Evolutionary conservation across 2,113 vertebrate genomes (phyloP).

Genomic region (Micronycteris hirsuta): DNA sequence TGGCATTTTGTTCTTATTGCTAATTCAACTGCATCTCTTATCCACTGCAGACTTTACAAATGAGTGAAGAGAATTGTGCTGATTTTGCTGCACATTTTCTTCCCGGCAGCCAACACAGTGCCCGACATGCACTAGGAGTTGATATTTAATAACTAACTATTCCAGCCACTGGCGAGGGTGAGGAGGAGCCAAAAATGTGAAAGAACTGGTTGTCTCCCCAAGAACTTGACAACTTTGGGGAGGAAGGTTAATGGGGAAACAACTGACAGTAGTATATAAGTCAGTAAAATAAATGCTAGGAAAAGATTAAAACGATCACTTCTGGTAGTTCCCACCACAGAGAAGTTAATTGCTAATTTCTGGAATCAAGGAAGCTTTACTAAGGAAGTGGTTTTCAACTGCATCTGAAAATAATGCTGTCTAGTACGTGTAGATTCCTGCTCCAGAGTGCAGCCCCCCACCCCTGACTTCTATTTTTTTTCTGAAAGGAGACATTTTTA

Average conservation of each 20-base stretch:
- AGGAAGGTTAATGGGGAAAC: not conserved
- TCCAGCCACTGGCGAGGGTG: not conserved
- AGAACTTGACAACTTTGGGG: not conserved
- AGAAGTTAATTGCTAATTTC: slow-evolving; percentile 35
- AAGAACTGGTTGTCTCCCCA: not conserved
- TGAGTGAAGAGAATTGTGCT: not conserved
- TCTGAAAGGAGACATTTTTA: slow-evolving; percentile 35
- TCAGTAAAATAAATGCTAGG: slow-evolving; percentile 21
- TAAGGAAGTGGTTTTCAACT: not conserved
- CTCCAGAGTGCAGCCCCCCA: not conserved
- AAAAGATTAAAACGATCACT: not conserved
- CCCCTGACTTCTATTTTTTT: slow-evolving; percentile 23
- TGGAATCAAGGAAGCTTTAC: not conserved
- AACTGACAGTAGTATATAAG: not conserved
- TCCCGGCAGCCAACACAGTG: not conserved
- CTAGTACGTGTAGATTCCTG: not conserved
- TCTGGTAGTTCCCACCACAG: not conserved
- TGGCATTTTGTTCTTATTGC: not conserved
- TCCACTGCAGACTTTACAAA: not conserved
- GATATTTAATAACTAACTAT: not conserved
- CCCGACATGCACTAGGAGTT: not conserved
- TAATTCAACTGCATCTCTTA: not conserved
- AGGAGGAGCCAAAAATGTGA: not conserved
- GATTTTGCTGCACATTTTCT: not conserved
- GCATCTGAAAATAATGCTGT: not conserved